phyloP scores from a whole-genome alignment of 92 coral and sea anemone species.

The Pocillopora grandis region DNA sequence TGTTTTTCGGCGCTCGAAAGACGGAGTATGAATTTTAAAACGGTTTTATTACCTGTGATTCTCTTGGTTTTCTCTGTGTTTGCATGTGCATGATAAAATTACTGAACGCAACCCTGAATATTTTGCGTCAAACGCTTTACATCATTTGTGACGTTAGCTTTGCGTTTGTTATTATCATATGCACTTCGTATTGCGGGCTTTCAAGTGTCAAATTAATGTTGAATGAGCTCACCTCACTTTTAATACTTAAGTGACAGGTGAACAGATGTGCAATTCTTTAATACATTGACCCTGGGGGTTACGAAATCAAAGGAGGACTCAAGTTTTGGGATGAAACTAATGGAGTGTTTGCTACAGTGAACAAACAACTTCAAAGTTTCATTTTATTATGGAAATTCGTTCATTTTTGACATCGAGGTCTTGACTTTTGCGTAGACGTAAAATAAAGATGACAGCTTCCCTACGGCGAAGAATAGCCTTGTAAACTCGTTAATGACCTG shows the following conservation, averaged over 20 bases:
- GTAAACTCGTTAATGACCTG: constrained; percentile 2
- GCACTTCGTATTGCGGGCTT: background rate
- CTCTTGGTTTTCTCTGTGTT: too few relatives aligned
- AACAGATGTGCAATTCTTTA: background rate
- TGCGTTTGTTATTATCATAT: background rate
- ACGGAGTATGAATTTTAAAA: background rate
- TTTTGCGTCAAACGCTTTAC: background rate
- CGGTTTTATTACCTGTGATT: too few relatives aligned
- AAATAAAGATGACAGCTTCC: constrained; percentile 1
- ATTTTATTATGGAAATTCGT: background rate
- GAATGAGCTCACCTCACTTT: background rate
- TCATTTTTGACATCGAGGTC: background rate
- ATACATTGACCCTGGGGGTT: background rate
- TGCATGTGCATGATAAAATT: too few relatives aligned
- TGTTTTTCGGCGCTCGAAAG: background rate
- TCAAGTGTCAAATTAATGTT: background rate
- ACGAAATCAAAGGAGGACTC: background rate
- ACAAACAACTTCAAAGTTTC: too few relatives aligned
- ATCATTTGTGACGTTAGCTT: background rate
- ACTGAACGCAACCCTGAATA: too few relatives aligned
- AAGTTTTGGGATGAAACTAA: background rate
- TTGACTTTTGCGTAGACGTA: background rate
- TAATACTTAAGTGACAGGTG: background rate
- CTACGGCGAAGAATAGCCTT: constrained; percentile 12
- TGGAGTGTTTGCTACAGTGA: too few relatives aligned